Percentiles rank a stretch among this genome's conserved stretches.
These are phyloP conservation scores for Serripes groenlandicus DNA, from an alignment of 2,888 invertebrate genomes.

Conservation along the genomic window DNA sequence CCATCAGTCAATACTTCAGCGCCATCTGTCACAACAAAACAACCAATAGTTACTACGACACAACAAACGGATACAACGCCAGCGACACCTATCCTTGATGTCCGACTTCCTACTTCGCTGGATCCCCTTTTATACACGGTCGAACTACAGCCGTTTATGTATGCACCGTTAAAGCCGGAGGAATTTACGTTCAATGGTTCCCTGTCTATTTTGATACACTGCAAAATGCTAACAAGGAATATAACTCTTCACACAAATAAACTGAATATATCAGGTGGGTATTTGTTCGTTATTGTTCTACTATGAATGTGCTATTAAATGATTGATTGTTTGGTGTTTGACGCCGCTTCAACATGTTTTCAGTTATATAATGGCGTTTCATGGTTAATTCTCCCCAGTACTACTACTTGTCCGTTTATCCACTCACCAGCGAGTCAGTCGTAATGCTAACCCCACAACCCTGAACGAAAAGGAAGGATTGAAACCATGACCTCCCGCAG, in stretches of 20 bases:
- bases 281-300: neutral
- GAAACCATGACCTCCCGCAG: no score
- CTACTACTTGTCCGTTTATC: no score
- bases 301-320: neutral
- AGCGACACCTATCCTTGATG: slow-evolving; percentile 60
- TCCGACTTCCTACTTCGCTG: slow-evolving; percentile 77
- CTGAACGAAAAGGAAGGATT: no score
- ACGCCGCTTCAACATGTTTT: neutral
- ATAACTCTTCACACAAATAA: slow-evolving; percentile 77
- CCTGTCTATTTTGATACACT: slow-evolving; percentile 70
- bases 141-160: slow-evolving; percentile 80
- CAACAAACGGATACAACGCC: slow-evolving; percentile 24
- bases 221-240: slow-evolving; percentile 62
- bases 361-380: neutral
- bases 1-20: no score
- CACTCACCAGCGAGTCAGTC: no score
- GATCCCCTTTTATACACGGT: slow-evolving; percentile 79
- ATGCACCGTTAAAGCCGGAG: slow-evolving; percentile 67
- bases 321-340: neutral
- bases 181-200: slow-evolving; percentile 78
- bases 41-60: slow-evolving; percentile 10
- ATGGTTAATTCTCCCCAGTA: no score
- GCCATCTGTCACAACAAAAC: slow-evolving; percentile 12
- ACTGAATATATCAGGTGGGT: slow-evolving; percentile 68
- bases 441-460: no score